phyloP scores from a whole-genome alignment of 2,113 vertebrate species.

The Cyprinodon brontotheroides region DNA sequence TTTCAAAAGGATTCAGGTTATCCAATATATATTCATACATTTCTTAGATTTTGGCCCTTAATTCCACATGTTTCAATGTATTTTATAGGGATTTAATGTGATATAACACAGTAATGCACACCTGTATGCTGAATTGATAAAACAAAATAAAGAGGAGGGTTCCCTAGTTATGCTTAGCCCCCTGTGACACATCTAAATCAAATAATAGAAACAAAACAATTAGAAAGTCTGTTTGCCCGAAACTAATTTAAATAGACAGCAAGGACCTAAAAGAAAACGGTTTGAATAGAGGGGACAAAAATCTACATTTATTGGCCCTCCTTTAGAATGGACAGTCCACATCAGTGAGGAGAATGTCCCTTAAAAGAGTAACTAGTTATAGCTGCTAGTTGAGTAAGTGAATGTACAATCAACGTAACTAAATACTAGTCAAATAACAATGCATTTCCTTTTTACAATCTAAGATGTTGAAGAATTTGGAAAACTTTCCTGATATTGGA shows the following conservation, averaged over 20 bases:
- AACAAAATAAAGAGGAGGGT: not conserved
- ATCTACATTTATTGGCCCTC: not conserved
- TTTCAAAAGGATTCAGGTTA: not conserved
- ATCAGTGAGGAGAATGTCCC: not conserved
- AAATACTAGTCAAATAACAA: no score
- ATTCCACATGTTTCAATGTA: not conserved
- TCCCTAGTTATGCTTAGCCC: not conserved
- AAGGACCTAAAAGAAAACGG: not conserved
- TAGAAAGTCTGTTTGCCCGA: not conserved
- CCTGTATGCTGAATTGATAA: not conserved
- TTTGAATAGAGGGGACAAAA: not conserved
- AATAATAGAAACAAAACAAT: no score
- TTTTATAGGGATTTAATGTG: not conserved
- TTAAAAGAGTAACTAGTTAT: no score
- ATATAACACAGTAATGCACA: not conserved
- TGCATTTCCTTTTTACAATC: no score
- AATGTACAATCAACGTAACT: no score
- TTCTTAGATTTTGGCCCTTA: not conserved
- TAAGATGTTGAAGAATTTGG: no score
- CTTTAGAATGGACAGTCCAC: not conserved
- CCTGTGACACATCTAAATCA: no score
- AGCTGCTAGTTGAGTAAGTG: no score
- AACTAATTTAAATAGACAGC: not conserved
- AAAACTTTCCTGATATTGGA: no score
- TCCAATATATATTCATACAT: not conserved